Evolutionary conservation across 1,140 invertebrate genomes (phyloP).

Genomic region (Polypedilum pembai): DNA sequence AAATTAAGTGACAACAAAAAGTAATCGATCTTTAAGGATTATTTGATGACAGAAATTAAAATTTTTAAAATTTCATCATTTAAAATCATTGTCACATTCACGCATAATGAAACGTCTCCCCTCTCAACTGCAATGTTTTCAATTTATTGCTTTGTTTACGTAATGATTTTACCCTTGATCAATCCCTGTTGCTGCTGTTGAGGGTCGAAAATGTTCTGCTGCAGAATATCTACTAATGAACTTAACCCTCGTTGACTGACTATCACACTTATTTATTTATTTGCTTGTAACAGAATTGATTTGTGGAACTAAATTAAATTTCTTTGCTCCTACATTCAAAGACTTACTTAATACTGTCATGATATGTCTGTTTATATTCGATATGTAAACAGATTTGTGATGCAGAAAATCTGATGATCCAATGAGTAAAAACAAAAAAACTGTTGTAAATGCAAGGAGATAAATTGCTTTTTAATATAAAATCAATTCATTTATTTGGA

Average conservation of each 20-base stretch:
- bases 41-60: background rate
- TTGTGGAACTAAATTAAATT: conserved; percentile 23
- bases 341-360: background rate
- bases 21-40: too few relatives aligned
- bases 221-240: background rate
- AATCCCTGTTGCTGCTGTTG: background rate
- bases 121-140: background rate
- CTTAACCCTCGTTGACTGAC: background rate
- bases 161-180: conserved; percentile 27
- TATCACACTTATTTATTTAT: background rate
- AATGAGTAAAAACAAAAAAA: background rate
- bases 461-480: too few relatives aligned
- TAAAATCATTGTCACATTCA: background rate
- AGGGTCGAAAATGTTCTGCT: background rate
- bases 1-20: background rate
- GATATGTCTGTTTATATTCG: background rate
- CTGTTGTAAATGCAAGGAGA: too few relatives aligned
- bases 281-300: conserved; percentile 12
- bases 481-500: too few relatives aligned
- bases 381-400: background rate
- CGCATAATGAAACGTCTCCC: background rate
- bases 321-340: background rate
- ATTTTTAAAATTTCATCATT: background rate
- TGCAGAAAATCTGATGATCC: conserved; percentile 15
- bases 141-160: conserved; percentile 22